Percentiles rank a stretch among this genome's conserved stretches.
phyloP scores from a whole-genome alignment of 2,113 vertebrate genomes.

The Pseudopodoces humilis region DNA sequence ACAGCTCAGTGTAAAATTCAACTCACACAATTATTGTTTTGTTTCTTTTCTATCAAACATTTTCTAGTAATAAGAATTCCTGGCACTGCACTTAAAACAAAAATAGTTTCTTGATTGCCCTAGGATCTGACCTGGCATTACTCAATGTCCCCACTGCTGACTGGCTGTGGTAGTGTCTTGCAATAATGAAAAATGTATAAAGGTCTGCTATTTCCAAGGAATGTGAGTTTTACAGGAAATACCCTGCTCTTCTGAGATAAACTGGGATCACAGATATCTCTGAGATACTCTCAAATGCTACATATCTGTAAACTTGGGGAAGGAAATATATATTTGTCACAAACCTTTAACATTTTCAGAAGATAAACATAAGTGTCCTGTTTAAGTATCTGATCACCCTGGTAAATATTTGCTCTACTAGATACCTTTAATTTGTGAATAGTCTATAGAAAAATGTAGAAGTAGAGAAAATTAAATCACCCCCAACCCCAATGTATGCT shows the following conservation, averaged over 20 bases:
- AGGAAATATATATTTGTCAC: not conserved
- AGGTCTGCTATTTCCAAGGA: not conserved
- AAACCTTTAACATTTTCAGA: not conserved
- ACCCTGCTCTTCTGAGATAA: not conserved
- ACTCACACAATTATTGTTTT: not conserved
- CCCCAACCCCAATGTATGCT: rapidly evolving
- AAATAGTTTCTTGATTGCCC: not conserved
- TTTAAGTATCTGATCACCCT: not conserved
- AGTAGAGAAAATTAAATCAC: not conserved
- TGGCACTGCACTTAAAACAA: not conserved
- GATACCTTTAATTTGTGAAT: not conserved
- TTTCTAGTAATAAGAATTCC: not conserved
- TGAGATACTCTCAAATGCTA: not conserved
- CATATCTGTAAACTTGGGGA: not conserved
- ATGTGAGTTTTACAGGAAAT: not conserved
- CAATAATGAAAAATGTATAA: not conserved
- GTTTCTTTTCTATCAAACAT: not conserved
- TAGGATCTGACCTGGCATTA: not conserved
- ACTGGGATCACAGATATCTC: not conserved
- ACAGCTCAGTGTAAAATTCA: not conserved
- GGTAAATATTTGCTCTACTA: not conserved
- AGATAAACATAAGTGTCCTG: not conserved
- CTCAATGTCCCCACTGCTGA: not conserved
- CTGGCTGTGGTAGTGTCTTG: not conserved
- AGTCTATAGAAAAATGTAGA: not conserved